These are phyloP conservation scores for Epinotia brunnichana DNA, from an alignment of 2,888 invertebrate genomes.

Conservation along the genomic window DNA sequence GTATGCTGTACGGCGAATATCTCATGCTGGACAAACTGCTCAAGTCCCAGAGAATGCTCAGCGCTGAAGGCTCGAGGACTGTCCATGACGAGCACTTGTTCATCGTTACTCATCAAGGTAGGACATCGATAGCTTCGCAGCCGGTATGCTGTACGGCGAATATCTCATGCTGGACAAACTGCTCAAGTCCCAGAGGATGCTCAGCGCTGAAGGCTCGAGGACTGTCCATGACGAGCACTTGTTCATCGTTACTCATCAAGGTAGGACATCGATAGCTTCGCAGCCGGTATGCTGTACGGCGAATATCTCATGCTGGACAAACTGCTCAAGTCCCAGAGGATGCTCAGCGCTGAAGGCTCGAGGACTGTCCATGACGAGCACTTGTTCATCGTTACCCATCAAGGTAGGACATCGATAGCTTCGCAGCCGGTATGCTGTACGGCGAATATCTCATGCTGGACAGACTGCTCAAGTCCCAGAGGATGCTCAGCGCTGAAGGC, in stretches of 20 bases:
- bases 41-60: slow-evolving; percentile 91
- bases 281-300: slow-evolving; percentile 93
- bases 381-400: slow-evolving; percentile 98
- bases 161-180: slow-evolving; percentile 96
- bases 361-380: slow-evolving; percentile 97
- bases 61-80: slow-evolving; percentile 87
- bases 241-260: slow-evolving; percentile 99
- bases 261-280: too few relatives aligned
- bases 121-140: too few relatives aligned
- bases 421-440: slow-evolving; percentile 93
- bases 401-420: slow-evolving; percentile 91
- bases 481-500: slow-evolving; percentile 90
- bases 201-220: slow-evolving; percentile 88
- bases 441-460: slow-evolving; percentile 96
- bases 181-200: slow-evolving; percentile 90
- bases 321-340: slow-evolving; percentile 90
- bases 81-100: slow-evolving; percentile 99
- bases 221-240: slow-evolving; percentile 98
- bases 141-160: slow-evolving; percentile 94
- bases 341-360: slow-evolving; percentile 89
- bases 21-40: slow-evolving; percentile 94
- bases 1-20: slow-evolving; percentile 95
- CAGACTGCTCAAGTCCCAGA: slow-evolving; percentile 91
- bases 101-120: slow-evolving; percentile 98
- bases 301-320: slow-evolving; percentile 96